Percentiles rank a stretch among this genome's conserved stretches.
phyloP scores from a whole-genome alignment of 2,888 invertebrate genomes.

The Dasysyrphus albostriatus region DNA sequence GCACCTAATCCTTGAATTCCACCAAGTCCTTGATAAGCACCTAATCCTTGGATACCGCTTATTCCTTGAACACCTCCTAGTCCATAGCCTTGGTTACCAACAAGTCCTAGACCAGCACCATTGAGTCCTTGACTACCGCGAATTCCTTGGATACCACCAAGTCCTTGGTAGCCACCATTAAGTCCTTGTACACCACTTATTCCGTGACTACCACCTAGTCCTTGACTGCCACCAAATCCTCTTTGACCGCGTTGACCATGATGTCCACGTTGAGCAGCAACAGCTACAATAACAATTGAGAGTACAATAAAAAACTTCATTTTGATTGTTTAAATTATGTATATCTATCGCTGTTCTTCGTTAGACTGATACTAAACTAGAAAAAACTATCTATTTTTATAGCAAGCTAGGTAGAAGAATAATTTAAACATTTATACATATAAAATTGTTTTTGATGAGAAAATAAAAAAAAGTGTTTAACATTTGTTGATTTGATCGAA shows the following conservation, averaged over 20 bases:
- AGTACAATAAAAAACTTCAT: too few species aligned
- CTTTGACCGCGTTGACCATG: too few species aligned
- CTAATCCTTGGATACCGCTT: too few species aligned
- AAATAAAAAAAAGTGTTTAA: too few species aligned
- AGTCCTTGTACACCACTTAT: not conserved
- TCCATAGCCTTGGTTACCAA: too few species aligned
- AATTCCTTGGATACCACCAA: not conserved
- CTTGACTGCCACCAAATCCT: not conserved
- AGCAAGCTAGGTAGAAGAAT: not conserved
- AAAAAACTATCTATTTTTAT: slow-evolving; percentile 11
- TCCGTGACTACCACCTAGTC: not conserved
- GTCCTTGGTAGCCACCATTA: not conserved
- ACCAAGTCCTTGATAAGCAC: too few species aligned
- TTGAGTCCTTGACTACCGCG: not conserved
- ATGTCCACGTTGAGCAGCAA: too few species aligned
- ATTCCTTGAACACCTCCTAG: too few species aligned
- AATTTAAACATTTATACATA: not conserved
- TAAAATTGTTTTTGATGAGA: not conserved
- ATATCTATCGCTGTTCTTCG: slow-evolving; percentile 14
- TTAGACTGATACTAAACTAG: slow-evolving; percentile 40
- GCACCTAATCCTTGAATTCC: too few species aligned
- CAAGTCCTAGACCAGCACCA: too few species aligned
- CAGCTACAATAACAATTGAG: too few species aligned
- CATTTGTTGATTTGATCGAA: too few species aligned
- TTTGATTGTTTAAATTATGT: not conserved